These are phyloP conservation scores for Morpho helenor DNA, from an alignment of 2,888 invertebrate species.

Conservation along the genomic window DNA sequence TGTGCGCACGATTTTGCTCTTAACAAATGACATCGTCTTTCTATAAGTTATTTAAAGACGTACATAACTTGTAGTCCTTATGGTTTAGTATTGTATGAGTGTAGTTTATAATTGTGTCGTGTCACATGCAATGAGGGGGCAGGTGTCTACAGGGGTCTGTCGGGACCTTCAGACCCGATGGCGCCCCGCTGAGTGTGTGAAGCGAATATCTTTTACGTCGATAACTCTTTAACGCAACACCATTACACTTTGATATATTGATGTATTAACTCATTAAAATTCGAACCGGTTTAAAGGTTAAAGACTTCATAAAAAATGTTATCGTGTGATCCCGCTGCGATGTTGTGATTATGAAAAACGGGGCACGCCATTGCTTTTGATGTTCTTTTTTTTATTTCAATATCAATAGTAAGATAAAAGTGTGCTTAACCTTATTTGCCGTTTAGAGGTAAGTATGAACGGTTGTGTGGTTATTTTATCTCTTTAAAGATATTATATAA, in stretches of 20 bases:
- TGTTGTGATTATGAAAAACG: conserved; percentile 37
- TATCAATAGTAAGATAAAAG: conserved; percentile 11
- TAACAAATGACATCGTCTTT: conserved; percentile 33
- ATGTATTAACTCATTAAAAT: conserved; percentile 73
- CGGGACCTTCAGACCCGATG: conserved; percentile 48
- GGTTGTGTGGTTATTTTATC: too few relatives aligned
- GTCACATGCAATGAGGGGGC: conserved; percentile 46
- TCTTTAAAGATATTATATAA: too few relatives aligned
- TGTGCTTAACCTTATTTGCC: background rate
- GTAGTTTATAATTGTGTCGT: conserved; percentile 41
- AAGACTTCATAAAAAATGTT: conserved; percentile 65
- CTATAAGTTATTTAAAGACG: conserved; percentile 26
- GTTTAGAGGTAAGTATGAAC: background rate
- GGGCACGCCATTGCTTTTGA: conserved; percentile 19
- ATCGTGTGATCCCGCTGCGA: conserved; percentile 58
- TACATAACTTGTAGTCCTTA: conserved; percentile 42
- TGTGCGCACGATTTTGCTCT: conserved; percentile 35
- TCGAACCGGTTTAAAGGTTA: conserved; percentile 69
- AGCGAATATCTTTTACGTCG: conserved; percentile 57
- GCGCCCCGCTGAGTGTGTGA: conserved; percentile 59
- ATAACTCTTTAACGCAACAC: conserved; percentile 49
- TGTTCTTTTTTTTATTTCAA: conserved; percentile 22
- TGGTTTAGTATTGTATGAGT: conserved; percentile 40
- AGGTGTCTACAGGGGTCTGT: conserved; percentile 53
- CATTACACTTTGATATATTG: conserved; percentile 65